Percentiles rank a stretch among this genome's conserved stretches.
These are phyloP conservation scores for Timema podura DNA, from an alignment of 2,888 invertebrate species.

Conservation along the genomic window DNA sequence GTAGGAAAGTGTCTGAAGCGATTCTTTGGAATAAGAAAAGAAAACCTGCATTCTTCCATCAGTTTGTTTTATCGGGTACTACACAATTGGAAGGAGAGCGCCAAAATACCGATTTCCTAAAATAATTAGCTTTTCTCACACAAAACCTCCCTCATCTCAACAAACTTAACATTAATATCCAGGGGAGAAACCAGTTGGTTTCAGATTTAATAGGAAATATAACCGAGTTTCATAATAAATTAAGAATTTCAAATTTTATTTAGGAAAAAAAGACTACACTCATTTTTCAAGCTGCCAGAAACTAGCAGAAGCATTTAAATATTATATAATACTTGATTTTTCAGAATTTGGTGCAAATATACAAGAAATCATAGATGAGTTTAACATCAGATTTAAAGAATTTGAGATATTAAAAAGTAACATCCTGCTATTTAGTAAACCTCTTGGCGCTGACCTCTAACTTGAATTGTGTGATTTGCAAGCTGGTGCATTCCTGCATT, in stretches of 20 bases:
- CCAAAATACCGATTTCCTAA: background rate
- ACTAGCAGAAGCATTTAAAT: background rate
- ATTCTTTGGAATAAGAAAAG: slow-evolving; percentile 2
- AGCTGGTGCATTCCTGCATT: slow-evolving; percentile 1
- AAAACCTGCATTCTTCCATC: background rate
- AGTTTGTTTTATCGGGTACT: slow-evolving; percentile 6
- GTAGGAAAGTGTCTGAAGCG: background rate
- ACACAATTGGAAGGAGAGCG: background rate
- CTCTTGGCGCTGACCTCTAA: background rate
- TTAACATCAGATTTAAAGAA: background rate
- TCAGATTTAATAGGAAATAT: slow-evolving; percentile 8
- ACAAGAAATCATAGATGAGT: slow-evolving; percentile 1
- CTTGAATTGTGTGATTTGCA: slow-evolving; percentile 6
- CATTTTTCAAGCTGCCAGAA: slow-evolving; percentile 1
- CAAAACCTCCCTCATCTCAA: background rate
- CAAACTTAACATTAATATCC: slow-evolving; percentile 4
- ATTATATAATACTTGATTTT: background rate
- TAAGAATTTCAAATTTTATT: background rate
- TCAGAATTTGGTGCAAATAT: background rate
- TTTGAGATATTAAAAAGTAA: background rate
- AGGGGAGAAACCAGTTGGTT: background rate
- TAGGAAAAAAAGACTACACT: background rate
- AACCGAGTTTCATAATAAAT: background rate
- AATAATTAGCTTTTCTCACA: background rate
- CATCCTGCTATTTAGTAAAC: background rate